Base-by-base conservation (phyloP, 2,797 vertebrate species). In the Chromobotia macracanthus region DNA sequence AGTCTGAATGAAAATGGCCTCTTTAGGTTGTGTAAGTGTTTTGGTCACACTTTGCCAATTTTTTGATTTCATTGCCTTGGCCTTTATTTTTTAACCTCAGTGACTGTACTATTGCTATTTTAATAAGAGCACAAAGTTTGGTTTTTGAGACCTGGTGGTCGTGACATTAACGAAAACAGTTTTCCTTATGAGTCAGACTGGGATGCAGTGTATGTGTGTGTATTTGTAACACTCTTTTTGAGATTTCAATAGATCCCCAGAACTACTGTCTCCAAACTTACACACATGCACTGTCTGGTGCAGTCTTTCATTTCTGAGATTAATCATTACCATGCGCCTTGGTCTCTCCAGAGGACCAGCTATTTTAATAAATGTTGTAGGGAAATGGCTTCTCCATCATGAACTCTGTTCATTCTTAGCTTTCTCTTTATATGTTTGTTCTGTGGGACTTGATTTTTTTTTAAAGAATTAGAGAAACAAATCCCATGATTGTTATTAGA, bases 361-460 rank as follows among this genome's bases (percentile, higher is more conserved):
- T 6, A 35, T 38, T 87, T 86, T 81, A 84, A 89, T 88, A 82
- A 86, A 84, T 58, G 35, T 28, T 63, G 12, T 86, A 81, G 75
- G 83, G 79, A 87, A 86, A 50, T 38, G 2, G 50, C 21, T 53
- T 56, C 65, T 55, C 72, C 23, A 13, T 63, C 25, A 1, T 38
- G 15, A 46, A n/a, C 19, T 21, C 56, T 82, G 53, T 75, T 51
- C 5, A 46, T 41, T 88, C 83, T 88, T 81, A 82, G 25, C 80
- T 77, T 85, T 81, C 86, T 88, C 23, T 67, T 67, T 41, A n/a
- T 56, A 18, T 15, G 0, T 72, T 3, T 58, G 60, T 38, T 38
- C 44, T 58, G 11, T 15, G 50, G 18, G 51, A 19, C 31, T n/a
- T 38, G 3, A n/a, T 7, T 25, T 18, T 64, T n/a, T 7, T 38